phyloP scores from a whole-genome alignment of 2,888 invertebrate genomes.

The Lepas anatifera region DNA sequence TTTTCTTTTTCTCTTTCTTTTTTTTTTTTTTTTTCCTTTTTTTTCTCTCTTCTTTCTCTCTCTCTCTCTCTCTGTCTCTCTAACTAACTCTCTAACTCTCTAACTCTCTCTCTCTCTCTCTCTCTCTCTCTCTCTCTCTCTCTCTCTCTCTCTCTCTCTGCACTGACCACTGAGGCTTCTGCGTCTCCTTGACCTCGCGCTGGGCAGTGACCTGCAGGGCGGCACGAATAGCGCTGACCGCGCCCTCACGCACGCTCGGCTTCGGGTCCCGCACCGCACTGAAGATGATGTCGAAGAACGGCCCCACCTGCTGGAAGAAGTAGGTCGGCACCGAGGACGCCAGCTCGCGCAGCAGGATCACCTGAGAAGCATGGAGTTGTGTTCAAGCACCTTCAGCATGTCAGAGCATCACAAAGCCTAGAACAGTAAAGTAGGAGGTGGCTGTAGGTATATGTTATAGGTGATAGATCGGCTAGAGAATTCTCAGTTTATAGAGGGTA shows the following conservation, averaged over 20 bases:
- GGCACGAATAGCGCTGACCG: slow-evolving; percentile 85
- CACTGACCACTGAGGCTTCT: slow-evolving; percentile 68
- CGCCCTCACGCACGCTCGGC: slow-evolving; percentile 78
- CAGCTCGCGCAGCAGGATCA: slow-evolving; percentile 79
- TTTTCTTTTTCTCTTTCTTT: too few relatives aligned
- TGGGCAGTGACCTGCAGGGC: slow-evolving; percentile 91
- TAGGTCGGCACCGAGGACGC: slow-evolving; percentile 94
- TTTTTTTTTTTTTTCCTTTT: too few relatives aligned
- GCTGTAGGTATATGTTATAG: too few relatives aligned
- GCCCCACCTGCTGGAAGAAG: slow-evolving; percentile 68
- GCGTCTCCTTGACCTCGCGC: slow-evolving; percentile 83
- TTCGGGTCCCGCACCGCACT: slow-evolving; percentile 84
- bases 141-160: too few relatives aligned
- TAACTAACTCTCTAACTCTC: neutral
- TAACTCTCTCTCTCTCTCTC: neutral
- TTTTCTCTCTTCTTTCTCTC: too few relatives aligned
- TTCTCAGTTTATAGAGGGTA: too few relatives aligned
- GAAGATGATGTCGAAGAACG: slow-evolving; percentile 87
- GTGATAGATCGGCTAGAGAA: too few relatives aligned
- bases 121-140: too few relatives aligned
- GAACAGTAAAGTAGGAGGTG: too few relatives aligned
- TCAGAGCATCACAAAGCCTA: too few relatives aligned
- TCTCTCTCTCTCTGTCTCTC: too few relatives aligned
- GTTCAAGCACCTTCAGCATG: too few relatives aligned
- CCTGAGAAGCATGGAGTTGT: slow-evolving; percentile 28